These are phyloP conservation scores for Macrotus californicus DNA, from an alignment of 2,113 vertebrate genomes.

Conservation along the genomic window DNA sequence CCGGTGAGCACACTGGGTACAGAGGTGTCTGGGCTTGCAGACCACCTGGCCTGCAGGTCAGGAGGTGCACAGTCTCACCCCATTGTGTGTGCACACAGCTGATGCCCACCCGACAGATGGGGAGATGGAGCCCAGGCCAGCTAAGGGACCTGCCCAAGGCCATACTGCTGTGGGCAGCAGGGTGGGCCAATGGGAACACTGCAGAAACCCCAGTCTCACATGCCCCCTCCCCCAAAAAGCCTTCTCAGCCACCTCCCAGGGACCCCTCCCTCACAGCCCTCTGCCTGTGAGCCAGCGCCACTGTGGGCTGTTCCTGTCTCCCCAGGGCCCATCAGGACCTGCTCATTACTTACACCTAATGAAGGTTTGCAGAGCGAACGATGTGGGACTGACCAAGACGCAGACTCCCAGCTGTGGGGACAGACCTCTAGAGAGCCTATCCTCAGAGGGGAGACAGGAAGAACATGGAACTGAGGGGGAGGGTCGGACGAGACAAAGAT, in stretches of 20 bases:
- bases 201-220: not conserved
- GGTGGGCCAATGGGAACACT: not conserved
- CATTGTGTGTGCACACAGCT: not conserved
- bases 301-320: not conserved
- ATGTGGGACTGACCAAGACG: accelerated
- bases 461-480: not conserved
- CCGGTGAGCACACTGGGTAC: not conserved
- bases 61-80: no score
- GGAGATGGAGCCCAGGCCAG: not conserved
- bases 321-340: not conserved
- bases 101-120: not conserved
- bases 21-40: not conserved
- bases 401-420: not conserved
- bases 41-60: not conserved
- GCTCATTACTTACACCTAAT: not conserved
- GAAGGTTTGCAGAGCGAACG: not conserved
- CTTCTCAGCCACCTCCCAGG: not conserved
- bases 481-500: not conserved
- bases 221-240: not conserved
- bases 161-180: not conserved
- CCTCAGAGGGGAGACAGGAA: not conserved
- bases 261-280: not conserved
- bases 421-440: not conserved
- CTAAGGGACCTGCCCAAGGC: not conserved
- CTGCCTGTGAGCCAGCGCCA: not conserved